These are phyloP conservation scores for Guaruba guarouba DNA, from an alignment of 2,113 vertebrate species.

Conservation along the genomic window DNA sequence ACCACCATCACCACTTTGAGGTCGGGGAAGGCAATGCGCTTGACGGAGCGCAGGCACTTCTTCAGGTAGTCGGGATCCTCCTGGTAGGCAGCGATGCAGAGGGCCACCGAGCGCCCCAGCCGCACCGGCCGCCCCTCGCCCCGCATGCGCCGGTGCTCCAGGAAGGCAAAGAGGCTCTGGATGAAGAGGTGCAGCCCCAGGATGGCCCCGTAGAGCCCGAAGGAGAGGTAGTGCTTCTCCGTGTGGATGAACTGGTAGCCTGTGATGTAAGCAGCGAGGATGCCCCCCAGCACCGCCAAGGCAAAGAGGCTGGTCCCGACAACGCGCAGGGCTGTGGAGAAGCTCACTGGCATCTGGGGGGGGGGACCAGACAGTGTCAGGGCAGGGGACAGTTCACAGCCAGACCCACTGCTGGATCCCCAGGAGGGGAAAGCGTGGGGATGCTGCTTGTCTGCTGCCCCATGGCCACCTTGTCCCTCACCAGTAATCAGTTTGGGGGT, in stretches of 20 bases:
- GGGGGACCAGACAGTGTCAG: background rate
- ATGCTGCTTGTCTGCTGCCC: background rate
- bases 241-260: slow-evolving; percentile 99
- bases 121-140: slow-evolving; percentile 71
- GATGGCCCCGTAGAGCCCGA: slow-evolving; percentile 95
- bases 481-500: accelerated
- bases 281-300: slow-evolving; percentile 90
- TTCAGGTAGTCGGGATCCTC: slow-evolving; percentile 95
- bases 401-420: background rate
- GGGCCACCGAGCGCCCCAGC: slow-evolving; percentile 82
- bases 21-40: slow-evolving; percentile 88
- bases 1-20: slow-evolving; percentile 97
- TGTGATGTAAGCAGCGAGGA: slow-evolving; percentile 93
- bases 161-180: slow-evolving; percentile 95
- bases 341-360: slow-evolving; percentile 88
- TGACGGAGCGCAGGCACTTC: slow-evolving; percentile 90
- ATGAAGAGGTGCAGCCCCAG: slow-evolving; percentile 92
- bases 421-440: accelerated
- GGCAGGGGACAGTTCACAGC: background rate
- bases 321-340: slow-evolving; percentile 86
- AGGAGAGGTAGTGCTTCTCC: slow-evolving; percentile 97
- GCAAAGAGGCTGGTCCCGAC: slow-evolving; percentile 93
- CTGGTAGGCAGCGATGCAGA: slow-evolving; percentile 95
- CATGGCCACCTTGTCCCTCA: accelerated
- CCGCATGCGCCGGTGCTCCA: slow-evolving; percentile 93